phyloP scores from a whole-genome alignment of 2,113 vertebrate genomes.

The Oriolus oriolus region DNA sequence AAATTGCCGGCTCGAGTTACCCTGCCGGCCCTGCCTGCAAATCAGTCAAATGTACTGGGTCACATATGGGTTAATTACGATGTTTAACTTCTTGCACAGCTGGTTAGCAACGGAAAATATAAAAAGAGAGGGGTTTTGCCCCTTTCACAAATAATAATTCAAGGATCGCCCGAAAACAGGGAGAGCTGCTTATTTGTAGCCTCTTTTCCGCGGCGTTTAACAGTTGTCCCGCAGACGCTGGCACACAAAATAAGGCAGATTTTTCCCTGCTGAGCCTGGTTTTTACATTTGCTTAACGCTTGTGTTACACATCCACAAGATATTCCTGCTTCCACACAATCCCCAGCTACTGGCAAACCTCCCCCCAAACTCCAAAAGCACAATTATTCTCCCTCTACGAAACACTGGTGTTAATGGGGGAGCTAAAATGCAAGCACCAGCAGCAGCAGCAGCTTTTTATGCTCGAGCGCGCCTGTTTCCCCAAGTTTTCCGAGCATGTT shows the following conservation, averaged over 20 bases:
- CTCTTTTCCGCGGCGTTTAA: neutral
- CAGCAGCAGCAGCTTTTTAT: neutral
- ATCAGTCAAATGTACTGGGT: constrained; percentile 75
- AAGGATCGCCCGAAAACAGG: neutral
- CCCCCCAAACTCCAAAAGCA: neutral
- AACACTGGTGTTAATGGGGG: neutral
- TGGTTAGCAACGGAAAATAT: constrained; percentile 58
- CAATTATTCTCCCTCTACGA: neutral
- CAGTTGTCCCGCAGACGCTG: neutral
- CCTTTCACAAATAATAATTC: constrained; percentile 54
- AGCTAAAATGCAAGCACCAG: neutral
- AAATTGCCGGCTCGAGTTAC: constrained; percentile 79
- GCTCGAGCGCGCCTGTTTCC: neutral
- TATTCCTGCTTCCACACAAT: neutral
- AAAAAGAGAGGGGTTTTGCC: constrained; percentile 47
- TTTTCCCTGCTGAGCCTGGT: neutral
- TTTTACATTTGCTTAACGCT: neutral
- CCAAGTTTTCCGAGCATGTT: constrained; percentile 6
- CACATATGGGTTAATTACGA: constrained; percentile 80
- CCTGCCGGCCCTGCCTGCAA: constrained; percentile 71
- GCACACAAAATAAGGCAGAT: neutral
- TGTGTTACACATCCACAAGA: neutral
- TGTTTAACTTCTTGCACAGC: constrained; percentile 77
- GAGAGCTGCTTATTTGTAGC: neutral
- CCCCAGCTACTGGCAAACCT: neutral